phyloP scores from a whole-genome alignment of 2,797 vertebrate species.

The Hylomyscus alleni region DNA sequence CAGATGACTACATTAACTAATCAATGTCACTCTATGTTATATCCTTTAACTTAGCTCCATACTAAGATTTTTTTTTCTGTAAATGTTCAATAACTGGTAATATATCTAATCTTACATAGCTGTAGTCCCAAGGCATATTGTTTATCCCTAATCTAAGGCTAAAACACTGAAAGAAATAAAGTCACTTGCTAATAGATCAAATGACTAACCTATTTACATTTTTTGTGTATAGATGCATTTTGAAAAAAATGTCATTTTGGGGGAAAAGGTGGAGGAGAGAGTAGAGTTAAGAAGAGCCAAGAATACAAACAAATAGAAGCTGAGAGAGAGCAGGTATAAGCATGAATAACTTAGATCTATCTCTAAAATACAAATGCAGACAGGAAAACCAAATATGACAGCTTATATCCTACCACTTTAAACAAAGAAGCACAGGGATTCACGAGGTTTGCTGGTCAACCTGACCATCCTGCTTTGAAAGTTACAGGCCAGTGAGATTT shows the following conservation, averaged over 20 bases:
- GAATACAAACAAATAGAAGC: neutral
- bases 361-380: neutral
- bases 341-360: neutral
- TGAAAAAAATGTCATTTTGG: neutral
- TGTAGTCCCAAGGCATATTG: neutral
- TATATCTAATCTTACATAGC: neutral
- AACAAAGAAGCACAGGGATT: neutral
- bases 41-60: neutral
- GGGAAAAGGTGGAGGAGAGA: neutral
- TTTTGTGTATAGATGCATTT: neutral
- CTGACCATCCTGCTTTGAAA: neutral
- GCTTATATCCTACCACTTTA: neutral
- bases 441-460: neutral
- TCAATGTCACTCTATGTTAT: neutral
- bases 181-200: neutral
- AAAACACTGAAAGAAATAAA: neutral
- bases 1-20: neutral
- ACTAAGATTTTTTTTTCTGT: neutral
- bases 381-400: too few relatives aligned
- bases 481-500: neutral
- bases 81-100: neutral
- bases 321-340: neutral
- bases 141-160: neutral
- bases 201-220: neutral
- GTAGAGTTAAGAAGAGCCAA: neutral